These are phyloP conservation scores for Mylabris sibirica DNA, from an alignment of 2,888 invertebrate species.

Conservation along the genomic window DNA sequence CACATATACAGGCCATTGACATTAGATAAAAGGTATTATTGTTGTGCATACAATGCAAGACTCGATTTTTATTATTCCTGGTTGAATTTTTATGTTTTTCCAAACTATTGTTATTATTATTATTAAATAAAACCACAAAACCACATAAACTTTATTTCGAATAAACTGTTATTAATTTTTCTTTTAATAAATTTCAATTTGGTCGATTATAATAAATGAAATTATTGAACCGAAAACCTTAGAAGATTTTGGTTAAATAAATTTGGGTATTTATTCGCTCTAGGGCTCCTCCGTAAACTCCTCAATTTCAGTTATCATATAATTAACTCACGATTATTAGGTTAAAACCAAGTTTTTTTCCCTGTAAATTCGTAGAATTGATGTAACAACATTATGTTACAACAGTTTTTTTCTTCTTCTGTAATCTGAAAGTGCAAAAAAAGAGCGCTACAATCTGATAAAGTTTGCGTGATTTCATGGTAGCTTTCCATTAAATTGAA, in stretches of 20 bases:
- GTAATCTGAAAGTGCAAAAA: not conserved
- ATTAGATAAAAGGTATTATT: conserved; percentile 39
- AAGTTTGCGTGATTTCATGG: not conserved
- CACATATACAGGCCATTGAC: conserved; percentile 31
- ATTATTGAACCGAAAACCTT: not conserved
- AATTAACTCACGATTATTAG: too few species aligned
- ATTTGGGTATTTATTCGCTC: too few species aligned
- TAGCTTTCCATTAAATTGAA: not conserved
- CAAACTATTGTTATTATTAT: not conserved
- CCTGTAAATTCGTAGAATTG: too few species aligned
- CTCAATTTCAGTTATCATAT: too few species aligned
- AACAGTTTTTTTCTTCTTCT: not conserved
- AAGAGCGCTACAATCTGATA: not conserved
- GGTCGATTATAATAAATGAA: not conserved
- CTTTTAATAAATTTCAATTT: not conserved
- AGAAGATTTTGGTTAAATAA: not conserved
- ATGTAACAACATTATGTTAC: too few species aligned
- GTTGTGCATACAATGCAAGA: conserved; percentile 31
- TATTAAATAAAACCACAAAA: conserved; percentile 1
- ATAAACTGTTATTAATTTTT: not conserved
- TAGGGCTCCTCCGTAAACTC: too few species aligned
- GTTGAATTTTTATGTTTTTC: not conserved
- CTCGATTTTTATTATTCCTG: not conserved
- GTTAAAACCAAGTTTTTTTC: too few species aligned
- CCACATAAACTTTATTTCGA: not conserved